Percentiles rank a stretch among this genome's conserved stretches.
These are phyloP conservation scores for Ophthalmotilapia sp. DNA, from an alignment of 2,113 vertebrate species.

Conservation along the genomic window DNA sequence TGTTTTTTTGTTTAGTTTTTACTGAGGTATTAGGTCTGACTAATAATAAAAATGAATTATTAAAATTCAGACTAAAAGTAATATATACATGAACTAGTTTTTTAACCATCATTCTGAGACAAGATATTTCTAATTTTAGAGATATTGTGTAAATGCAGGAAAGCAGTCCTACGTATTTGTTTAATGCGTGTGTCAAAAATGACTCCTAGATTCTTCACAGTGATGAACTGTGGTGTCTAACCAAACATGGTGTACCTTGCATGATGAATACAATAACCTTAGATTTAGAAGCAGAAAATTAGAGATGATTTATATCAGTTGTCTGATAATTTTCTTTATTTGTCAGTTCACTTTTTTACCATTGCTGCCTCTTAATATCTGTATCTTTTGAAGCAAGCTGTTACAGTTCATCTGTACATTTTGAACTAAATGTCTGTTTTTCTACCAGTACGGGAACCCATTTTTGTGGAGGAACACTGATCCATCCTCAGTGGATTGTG, in stretches of 20 bases:
- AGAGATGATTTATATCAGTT: not conserved
- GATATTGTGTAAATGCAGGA: not conserved
- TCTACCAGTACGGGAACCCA: conserved; percentile 65
- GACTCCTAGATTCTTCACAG: not conserved
- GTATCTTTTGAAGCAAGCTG: not conserved
- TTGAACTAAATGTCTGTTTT: not conserved
- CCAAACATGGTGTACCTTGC: not conserved
- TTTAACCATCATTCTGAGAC: not conserved
- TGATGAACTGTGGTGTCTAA: not conserved
- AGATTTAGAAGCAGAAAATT: not conserved
- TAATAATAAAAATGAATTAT: not conserved
- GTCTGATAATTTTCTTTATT: not conserved
- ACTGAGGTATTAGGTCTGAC: not conserved
- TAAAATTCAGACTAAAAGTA: not conserved
- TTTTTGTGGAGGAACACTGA: conserved; percentile 92
- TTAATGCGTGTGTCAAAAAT: not conserved
- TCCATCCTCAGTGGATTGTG: conserved; percentile 84
- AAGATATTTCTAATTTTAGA: not conserved
- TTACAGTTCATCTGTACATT: not conserved
- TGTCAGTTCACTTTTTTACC: not conserved
- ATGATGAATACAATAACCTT: not conserved
- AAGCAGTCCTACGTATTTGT: not conserved
- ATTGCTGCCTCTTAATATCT: not conserved
- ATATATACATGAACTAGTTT: not conserved
- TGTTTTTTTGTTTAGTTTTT: not conserved